Conservation (phyloP, 2,888 invertebrate genomes). For the Thymelicus sylvestris region DNA sequence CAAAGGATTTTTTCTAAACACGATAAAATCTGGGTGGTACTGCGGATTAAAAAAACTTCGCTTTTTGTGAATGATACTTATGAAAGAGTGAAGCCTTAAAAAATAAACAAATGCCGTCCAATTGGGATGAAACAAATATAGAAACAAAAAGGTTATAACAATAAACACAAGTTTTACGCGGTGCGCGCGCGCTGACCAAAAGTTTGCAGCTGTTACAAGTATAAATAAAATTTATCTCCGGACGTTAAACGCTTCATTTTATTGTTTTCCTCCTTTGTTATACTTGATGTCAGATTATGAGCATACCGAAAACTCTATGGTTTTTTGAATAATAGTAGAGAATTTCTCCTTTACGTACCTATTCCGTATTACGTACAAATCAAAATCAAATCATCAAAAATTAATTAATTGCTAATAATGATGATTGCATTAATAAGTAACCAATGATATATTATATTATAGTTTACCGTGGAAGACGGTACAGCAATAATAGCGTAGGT, state of each 20-base stretch:
- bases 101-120: conserved; percentile 54
- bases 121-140: conserved; percentile 56
- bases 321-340: background rate
- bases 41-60: background rate
- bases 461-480: no score
- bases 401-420: no score
- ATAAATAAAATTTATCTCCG: conserved; percentile 83
- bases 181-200: conserved; percentile 79
- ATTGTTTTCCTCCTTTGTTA: conserved; percentile 65
- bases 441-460: no score
- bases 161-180: conserved; percentile 62
- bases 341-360: background rate
- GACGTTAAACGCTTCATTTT: conserved; percentile 75
- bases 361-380: no score
- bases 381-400: no score
- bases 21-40: conserved; percentile 31
- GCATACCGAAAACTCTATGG: conserved; percentile 13
- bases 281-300: conserved; percentile 41
- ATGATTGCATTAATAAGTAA: no score
- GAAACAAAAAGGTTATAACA: conserved; percentile 72
- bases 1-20: conserved; percentile 4
- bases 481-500: no score
- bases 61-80: conserved; percentile 36
- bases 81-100: conserved; percentile 53
- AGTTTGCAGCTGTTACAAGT: conserved; percentile 82